A percentile compares a stretch with the other conserved stretches of the same genome.
These are phyloP conservation scores for Synanthedon andrenaeformis DNA, from an alignment of 2,888 invertebrate genomes.

Conservation along the genomic window DNA sequence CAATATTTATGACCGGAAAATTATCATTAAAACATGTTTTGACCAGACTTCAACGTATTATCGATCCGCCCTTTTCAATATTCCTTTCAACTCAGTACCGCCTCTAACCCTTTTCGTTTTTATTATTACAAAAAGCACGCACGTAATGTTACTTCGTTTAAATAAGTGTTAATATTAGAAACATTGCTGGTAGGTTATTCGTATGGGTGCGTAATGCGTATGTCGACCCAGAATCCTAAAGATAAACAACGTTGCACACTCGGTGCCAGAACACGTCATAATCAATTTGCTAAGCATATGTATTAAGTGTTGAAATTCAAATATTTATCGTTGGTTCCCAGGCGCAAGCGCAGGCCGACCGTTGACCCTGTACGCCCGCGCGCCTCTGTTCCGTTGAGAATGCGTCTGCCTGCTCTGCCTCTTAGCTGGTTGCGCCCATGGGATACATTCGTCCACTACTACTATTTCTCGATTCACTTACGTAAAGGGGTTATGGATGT, in stretches of 20 bases:
- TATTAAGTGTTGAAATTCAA: conserved; percentile 68
- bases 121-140: background rate
- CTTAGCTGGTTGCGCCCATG: background rate
- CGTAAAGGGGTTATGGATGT: no score
- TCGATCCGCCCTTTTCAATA: conserved; percentile 35
- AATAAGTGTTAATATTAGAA: background rate
- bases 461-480: background rate
- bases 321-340: conserved; percentile 67
- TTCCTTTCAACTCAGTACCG: conserved; percentile 1
- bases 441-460: background rate
- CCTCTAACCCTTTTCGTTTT: background rate
- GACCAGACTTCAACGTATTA: conserved; percentile 32
- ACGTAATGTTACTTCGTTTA: background rate
- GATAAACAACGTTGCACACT: conserved; percentile 28
- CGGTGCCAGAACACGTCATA: conserved; percentile 40
- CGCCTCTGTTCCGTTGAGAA: conserved; percentile 23
- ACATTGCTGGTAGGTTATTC: background rate
- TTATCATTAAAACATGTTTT: conserved; percentile 60
- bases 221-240: conserved; percentile 1
- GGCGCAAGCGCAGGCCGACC: conserved; percentile 54
- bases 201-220: background rate
- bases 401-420: conserved; percentile 32
- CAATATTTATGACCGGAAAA: conserved; percentile 62
- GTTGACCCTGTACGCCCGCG: conserved; percentile 59
- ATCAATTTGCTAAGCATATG: conserved; percentile 66